Conservation (phyloP, 2,888 invertebrate genomes). For the Phortica magna region DNA sequence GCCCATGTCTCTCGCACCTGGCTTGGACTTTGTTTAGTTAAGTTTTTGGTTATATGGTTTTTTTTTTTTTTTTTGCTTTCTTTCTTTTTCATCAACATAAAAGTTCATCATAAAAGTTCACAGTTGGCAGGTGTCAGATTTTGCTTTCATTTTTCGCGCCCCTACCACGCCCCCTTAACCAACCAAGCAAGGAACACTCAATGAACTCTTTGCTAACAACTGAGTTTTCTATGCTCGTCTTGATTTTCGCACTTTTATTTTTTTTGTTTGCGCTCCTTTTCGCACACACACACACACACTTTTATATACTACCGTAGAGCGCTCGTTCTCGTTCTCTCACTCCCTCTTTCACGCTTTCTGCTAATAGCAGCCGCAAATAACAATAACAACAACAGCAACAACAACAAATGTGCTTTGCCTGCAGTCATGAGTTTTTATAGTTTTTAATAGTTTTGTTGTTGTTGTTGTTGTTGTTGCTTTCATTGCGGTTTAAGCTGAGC, state of each 20-base stretch:
- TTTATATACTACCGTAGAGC: no score
- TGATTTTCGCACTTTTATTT: conserved; percentile 20
- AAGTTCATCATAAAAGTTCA: conserved; percentile 61
- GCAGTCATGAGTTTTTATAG: neutral
- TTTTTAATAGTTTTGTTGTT: conserved; percentile 9
- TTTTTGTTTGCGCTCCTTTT: conserved; percentile 46
- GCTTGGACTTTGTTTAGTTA: neutral
- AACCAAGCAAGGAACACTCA: neutral
- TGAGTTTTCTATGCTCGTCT: conserved; percentile 32
- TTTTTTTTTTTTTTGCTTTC: conserved; percentile 50
- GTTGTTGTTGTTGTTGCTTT: neutral
- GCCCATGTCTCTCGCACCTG: neutral
- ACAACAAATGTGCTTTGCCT: conserved; percentile 33
- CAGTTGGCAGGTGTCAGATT: conserved; percentile 63
- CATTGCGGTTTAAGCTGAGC: conserved; percentile 2
- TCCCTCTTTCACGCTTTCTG: neutral
- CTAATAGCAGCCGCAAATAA: no score
- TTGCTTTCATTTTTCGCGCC: conserved; percentile 63
- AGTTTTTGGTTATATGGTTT: conserved; percentile 12
- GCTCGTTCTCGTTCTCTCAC: neutral
- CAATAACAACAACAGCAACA: neutral
- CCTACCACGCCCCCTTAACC: neutral
- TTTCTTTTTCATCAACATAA: neutral
- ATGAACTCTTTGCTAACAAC: conserved; percentile 37
- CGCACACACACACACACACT: no score